Conservation (phyloP, 2,797 vertebrate genomes). For the Pseudocheirus occidentalis region DNA sequence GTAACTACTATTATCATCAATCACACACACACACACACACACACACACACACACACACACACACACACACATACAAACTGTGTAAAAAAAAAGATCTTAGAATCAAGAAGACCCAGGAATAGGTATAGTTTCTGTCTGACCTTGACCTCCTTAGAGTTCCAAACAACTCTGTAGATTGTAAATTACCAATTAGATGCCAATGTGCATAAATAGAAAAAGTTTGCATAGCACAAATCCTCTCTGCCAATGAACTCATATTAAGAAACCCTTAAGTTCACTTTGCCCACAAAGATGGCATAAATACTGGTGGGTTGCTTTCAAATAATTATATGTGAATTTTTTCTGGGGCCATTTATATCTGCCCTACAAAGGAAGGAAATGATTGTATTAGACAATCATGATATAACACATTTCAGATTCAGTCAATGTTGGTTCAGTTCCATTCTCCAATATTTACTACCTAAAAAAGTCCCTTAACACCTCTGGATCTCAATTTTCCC, state of each 20-base stretch:
- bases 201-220: neutral
- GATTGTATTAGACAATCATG: neutral
- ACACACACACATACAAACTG: neutral
- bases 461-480: neutral
- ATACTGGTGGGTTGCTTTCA: neutral
- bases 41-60: too few species aligned
- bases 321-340: neutral
- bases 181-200: neutral
- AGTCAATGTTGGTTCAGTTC: neutral
- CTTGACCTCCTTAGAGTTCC: neutral
- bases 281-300: neutral
- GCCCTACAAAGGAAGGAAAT: neutral
- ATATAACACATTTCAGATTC: neutral
- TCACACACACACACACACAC: too few species aligned
- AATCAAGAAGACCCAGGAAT: neutral
- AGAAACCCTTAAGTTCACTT: neutral
- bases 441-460: neutral
- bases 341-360: neutral
- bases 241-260: neutral
- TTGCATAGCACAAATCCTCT: neutral
- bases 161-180: neutral
- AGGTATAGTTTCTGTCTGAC: neutral
- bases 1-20: neutral
- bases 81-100: neutral
- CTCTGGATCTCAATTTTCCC: neutral